Percentiles rank a stretch among this genome's conserved stretches.
These are phyloP conservation scores for Natator depressus DNA, from an alignment of 2,113 vertebrate species.

Conservation along the genomic window DNA sequence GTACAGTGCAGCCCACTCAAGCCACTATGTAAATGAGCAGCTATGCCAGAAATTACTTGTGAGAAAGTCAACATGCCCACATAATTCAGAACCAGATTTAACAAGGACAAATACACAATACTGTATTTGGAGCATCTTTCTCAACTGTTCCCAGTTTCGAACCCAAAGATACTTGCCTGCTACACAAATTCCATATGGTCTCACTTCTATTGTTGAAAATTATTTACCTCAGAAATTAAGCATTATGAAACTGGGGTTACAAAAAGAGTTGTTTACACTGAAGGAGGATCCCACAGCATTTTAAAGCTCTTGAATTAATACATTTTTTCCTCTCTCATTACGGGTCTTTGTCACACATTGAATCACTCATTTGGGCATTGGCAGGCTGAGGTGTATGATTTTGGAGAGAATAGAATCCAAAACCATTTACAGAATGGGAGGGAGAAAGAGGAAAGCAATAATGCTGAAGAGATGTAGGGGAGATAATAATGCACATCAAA, in stretches of 20 bases:
- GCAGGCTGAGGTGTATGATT: constrained; percentile 16
- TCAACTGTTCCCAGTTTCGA: background rate
- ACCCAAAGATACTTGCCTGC: background rate
- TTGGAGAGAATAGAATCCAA: background rate
- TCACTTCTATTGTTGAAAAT: background rate
- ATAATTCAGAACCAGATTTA: background rate
- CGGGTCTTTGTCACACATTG: background rate
- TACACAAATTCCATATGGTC: background rate
- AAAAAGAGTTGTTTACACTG: background rate
- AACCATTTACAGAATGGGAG: background rate
- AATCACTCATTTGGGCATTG: background rate
- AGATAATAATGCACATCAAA: background rate
- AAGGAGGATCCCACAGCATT: background rate
- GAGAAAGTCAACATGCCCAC: background rate
- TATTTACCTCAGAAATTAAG: constrained; percentile 27
- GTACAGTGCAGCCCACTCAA: background rate
- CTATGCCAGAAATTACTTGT: background rate
- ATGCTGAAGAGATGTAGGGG: background rate
- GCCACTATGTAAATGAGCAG: background rate
- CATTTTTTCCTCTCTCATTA: constrained; percentile 19
- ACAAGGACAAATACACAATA: background rate
- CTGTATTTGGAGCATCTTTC: background rate
- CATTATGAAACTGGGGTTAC: background rate
- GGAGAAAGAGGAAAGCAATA: background rate
- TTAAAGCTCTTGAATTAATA: background rate